A percentile compares a stretch with the other conserved stretches of the same genome.
Conservation (phyloP, 2,113 vertebrate genomes). For the Vimba vimba region DNA sequence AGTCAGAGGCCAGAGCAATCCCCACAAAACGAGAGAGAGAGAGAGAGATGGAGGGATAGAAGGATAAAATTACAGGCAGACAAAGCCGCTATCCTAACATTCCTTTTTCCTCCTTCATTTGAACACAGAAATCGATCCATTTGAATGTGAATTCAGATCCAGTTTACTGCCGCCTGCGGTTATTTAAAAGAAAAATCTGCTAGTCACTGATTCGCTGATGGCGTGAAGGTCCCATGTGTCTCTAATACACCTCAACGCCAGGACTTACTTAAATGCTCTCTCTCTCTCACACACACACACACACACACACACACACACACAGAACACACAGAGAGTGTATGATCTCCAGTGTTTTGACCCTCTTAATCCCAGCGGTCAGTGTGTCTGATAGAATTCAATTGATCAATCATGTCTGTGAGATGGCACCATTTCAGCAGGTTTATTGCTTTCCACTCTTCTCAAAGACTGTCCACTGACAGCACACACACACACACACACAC, state of each 20-base stretch:
- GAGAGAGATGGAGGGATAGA: slow-evolving; percentile 1
- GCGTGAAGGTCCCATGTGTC: slow-evolving; percentile 48
- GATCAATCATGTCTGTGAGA: slow-evolving; percentile 99
- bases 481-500: slow-evolving; percentile 33
- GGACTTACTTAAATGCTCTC: slow-evolving; percentile 32
- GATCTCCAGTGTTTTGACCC: slow-evolving; percentile 90
- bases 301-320: slow-evolving; percentile 42
- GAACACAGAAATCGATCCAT: slow-evolving; percentile 41
- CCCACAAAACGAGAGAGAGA: slow-evolving; percentile 30
- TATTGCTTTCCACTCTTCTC: slow-evolving; percentile 96
- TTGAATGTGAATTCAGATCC: slow-evolving; percentile 43
- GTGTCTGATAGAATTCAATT: slow-evolving; percentile 99
- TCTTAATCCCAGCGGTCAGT: slow-evolving; percentile 99
- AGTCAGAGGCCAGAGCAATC: slow-evolving; percentile 53
- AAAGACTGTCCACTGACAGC: slow-evolving; percentile 68
- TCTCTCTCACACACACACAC: neutral
- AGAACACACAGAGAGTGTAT: slow-evolving; percentile 81
- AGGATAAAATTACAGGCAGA: slow-evolving; percentile 34
- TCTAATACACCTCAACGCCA: slow-evolving; percentile 32
- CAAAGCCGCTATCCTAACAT: slow-evolving; percentile 25
- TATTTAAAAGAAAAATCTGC: slow-evolving; percentile 9
- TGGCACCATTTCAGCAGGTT: slow-evolving; percentile 99
- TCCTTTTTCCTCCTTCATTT: slow-evolving; percentile 35
- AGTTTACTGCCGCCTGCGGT: neutral
- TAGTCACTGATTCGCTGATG: neutral